A percentile compares a stretch with the other conserved stretches of the same genome.
Conservation (phyloP, 2,113 vertebrate genomes). For the Pheucticus melanocephalus region DNA sequence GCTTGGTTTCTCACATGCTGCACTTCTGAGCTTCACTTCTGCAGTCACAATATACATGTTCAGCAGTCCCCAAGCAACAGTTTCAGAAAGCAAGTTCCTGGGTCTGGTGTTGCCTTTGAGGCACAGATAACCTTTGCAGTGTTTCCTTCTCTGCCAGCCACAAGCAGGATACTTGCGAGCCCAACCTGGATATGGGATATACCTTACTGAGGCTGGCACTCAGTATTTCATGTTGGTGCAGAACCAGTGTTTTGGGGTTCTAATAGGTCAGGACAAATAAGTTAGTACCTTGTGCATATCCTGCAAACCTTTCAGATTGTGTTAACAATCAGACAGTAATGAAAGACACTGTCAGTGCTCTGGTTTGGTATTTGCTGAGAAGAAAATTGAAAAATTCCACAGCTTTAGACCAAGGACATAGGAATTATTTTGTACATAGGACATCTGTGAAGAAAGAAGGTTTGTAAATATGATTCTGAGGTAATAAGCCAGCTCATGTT, state of each 20-base stretch:
- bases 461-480: background rate
- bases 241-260: background rate
- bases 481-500: background rate
- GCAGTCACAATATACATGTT: background rate
- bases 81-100: background rate
- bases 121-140: background rate
- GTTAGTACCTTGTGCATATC: background rate
- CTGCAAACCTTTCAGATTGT: background rate
- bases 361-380: background rate
- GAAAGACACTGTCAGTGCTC: background rate
- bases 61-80: background rate
- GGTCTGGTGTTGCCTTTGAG: slow-evolving; percentile 7
- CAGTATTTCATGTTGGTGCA: background rate
- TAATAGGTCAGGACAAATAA: background rate
- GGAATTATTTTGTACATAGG: background rate
- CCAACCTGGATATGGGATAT: background rate
- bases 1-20: background rate
- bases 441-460: slow-evolving; percentile 12
- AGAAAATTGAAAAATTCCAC: background rate
- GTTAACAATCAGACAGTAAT: background rate
- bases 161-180: background rate
- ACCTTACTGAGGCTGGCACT: background rate
- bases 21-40: background rate
- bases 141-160: background rate
- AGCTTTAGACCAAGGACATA: background rate